A percentile compares a stretch with the other conserved stretches of the same genome.
Evolutionary conservation across 2,797 vertebrate genomes (phyloP).

Genomic region (Macropus fuliginosus): DNA sequence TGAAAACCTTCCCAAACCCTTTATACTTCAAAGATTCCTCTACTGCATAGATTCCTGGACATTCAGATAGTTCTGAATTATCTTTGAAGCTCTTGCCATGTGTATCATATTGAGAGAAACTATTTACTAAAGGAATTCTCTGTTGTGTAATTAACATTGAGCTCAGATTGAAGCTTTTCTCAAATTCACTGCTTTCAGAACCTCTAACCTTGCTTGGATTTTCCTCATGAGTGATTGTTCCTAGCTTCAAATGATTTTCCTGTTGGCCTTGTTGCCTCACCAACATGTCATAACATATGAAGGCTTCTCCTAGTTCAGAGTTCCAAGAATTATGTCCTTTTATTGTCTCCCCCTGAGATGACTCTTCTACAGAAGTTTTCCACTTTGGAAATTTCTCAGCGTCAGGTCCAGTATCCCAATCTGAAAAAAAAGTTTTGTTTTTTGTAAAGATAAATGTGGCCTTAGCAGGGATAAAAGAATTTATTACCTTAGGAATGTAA

Average conservation of each 20-base stretch:
- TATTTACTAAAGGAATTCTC: neutral
- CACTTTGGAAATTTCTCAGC: slow-evolving; percentile 5
- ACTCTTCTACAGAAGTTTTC: neutral
- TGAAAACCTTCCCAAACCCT: slow-evolving; percentile 77
- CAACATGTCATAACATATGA: neutral
- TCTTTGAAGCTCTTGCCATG: slow-evolving; percentile 27
- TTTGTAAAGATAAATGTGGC: neutral
- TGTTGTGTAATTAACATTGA: neutral
- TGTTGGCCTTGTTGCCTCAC: neutral
- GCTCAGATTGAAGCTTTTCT: slow-evolving; percentile 33
- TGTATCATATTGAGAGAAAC: neutral
- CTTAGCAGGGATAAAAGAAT: neutral
- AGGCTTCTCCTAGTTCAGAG: neutral
- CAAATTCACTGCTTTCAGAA: neutral
- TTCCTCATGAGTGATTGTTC: neutral
- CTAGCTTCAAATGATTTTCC: neutral
- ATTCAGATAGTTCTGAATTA: slow-evolving; percentile 49
- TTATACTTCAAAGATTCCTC: slow-evolving; percentile 77
- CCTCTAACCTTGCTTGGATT: neutral
- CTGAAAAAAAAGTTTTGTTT: slow-evolving; percentile 20
- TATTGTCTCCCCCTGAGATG: neutral
- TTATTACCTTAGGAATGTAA: neutral
- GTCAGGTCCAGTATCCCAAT: neutral
- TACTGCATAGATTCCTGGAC: slow-evolving; percentile 56
- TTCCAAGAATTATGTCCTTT: neutral